Evolutionary conservation across 1,140 invertebrate species (phyloP), one percentile per base, ranked within the genome.

Genomic region (Meloidogyne floridensis): DNA sequence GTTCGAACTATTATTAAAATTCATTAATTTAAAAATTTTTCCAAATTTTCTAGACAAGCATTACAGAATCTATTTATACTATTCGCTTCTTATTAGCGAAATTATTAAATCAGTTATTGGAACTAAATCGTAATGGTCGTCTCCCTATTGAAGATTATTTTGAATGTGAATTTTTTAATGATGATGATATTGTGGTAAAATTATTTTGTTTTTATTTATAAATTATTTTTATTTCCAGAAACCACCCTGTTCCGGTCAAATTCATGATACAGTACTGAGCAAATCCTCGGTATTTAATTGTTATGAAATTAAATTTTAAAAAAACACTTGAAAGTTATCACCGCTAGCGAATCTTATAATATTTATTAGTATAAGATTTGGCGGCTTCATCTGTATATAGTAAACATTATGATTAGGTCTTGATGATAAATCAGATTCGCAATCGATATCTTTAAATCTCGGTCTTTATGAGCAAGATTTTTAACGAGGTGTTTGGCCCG

Each of bases 161-260:
- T 81, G 85, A 85, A n/a, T 87, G 86, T 71, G 86, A 87, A 76
- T 86, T 86, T 78, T 88, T 87, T 78, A 87, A 87, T 72, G 86
- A 87, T 56, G 86, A 87, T 70, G 86, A 86, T 73, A 86, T 86
- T 77, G 85, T 86, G 72, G 85, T 86, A 78, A 71, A 80, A 6
- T 5, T 3, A 75, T 20, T 47, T 86, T 83, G 10, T 53, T 8
- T 54, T 73, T 32, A 77, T 10, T n/a, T n/a, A n/a, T n/a, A n/a
- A 8, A 8, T 9, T 51, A 81, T 78, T 72, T 76, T 54, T 78
- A 18, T 2, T 54, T 83, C 20, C 43, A 85, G 84, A 87, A 87
- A 54, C 86, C 86, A 13, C 85, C 86, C 1, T 87, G 86, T 78
- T 85, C 86, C 11, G 86, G 86, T 10, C 86, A 88, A 43, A 86